Evolutionary conservation across 2,888 invertebrate genomes (phyloP).

Genomic region (Hirtodrosophila confusa): DNA sequence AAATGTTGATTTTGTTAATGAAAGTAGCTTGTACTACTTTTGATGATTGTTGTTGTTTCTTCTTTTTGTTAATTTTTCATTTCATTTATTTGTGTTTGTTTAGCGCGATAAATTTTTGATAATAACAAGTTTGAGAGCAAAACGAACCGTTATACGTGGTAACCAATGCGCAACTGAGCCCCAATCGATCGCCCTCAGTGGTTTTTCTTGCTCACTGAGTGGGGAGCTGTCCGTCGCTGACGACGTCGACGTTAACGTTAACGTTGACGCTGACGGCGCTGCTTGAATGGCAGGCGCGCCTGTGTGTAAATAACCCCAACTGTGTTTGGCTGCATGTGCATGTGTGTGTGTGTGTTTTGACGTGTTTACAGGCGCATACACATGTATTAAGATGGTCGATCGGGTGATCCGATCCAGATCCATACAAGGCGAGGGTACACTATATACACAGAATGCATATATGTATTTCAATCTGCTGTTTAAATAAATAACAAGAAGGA

Average conservation of each 20-base stretch:
- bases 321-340: conserved; percentile 6
- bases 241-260: conserved; percentile 14
- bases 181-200: conserved; percentile 49
- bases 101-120: conserved; percentile 46
- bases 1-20: conserved; percentile 30
- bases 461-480: not conserved
- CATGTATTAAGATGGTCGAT: not conserved
- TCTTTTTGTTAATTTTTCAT: conserved; percentile 5
- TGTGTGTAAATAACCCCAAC: conserved; percentile 44
- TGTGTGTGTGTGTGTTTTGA: conserved; percentile 24
- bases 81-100: conserved; percentile 25
- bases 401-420: no score
- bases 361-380: conserved; percentile 43
- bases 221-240: conserved; percentile 21
- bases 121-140: conserved; percentile 12
- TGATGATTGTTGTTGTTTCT: conserved; percentile 9
- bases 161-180: conserved; percentile 71
- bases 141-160: conserved; percentile 72
- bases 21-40: conserved; percentile 23
- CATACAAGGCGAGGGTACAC: no score
- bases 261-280: conserved; percentile 14
- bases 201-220: conserved; percentile 66
- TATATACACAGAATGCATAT: not conserved
- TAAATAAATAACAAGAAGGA: not conserved
- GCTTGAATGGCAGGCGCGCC: conserved; percentile 61